Conservation (phyloP, 2,113 vertebrate species). For the Oplegnathus fasciatus region DNA sequence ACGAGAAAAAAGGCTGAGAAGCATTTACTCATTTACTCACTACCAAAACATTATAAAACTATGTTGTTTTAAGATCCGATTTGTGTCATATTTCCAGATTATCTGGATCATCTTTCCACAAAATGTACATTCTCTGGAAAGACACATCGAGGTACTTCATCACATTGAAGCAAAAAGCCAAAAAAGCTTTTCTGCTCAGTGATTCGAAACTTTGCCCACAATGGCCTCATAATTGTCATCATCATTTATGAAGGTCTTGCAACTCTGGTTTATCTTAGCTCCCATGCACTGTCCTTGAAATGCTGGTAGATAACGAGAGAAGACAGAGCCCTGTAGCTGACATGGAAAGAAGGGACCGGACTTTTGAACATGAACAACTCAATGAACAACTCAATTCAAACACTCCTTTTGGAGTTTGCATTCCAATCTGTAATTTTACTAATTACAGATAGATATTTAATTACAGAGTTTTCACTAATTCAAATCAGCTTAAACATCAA, state of each 20-base stretch:
- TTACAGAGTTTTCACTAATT: not conserved
- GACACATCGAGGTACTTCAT: too few species aligned
- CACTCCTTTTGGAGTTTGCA: not conserved
- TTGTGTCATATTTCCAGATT: not conserved
- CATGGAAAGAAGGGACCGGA: not conserved
- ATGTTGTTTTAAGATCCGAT: not conserved
- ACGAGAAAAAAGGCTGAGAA: not conserved
- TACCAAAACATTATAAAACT: not conserved
- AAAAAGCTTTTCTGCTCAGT: too few species aligned
- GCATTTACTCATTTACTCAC: not conserved
- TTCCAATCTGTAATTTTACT: not conserved
- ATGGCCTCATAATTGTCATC: not conserved
- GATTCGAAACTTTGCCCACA: too few species aligned
- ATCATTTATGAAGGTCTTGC: constrained; percentile 6
- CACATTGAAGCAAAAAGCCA: too few species aligned
- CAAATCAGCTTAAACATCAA: not conserved
- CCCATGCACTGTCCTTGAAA: constrained; percentile 36
- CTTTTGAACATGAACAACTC: constrained; percentile 14
- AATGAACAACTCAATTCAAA: not conserved
- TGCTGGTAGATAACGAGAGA: not conserved
- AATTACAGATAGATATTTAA: not conserved
- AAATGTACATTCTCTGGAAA: not conserved
- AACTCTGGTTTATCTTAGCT: constrained; percentile 4
- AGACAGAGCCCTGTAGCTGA: not conserved
- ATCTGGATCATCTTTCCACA: not conserved